Conservation (phyloP, 2,113 vertebrate genomes). For the Larimichthys crocea region DNA sequence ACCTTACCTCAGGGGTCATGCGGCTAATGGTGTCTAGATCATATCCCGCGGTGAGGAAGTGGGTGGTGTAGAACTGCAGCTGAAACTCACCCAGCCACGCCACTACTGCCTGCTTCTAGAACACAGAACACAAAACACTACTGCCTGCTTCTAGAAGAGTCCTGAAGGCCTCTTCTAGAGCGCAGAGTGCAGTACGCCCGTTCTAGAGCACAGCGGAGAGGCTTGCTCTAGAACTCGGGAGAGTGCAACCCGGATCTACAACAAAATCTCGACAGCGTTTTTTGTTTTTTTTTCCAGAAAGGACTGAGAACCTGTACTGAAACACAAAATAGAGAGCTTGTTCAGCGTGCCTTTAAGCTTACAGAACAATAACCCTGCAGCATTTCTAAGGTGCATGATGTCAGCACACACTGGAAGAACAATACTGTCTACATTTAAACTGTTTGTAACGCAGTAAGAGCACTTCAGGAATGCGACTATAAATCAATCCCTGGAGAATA, state of each 20-base stretch:
- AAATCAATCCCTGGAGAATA: neutral
- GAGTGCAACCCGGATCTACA: neutral
- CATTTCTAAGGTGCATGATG: neutral
- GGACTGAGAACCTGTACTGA: slow-evolving; percentile 6
- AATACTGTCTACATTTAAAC: neutral
- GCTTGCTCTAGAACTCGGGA: slow-evolving; percentile 25
- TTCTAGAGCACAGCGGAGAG: slow-evolving; percentile 1
- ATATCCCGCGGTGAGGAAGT: slow-evolving; percentile 96
- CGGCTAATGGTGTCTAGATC: slow-evolving; percentile 97
- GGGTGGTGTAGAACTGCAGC: slow-evolving; percentile 96
- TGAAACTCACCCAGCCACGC: slow-evolving; percentile 97
- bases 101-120: slow-evolving; percentile 95
- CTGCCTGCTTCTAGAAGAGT: slow-evolving; percentile 59
- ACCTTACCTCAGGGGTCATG: slow-evolving; percentile 96
- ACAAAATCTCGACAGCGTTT: neutral
- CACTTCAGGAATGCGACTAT: neutral
- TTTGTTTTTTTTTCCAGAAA: neutral
- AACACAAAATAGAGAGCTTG: neutral
- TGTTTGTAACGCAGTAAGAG: slow-evolving; percentile 1
- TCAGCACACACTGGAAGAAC: slow-evolving; percentile 5
- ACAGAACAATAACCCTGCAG: neutral
- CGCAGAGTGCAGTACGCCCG: slow-evolving; percentile 70
- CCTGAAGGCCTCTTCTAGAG: slow-evolving; percentile 32
- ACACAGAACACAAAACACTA: slow-evolving; percentile 80
- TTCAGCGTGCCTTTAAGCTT: neutral